Percentiles rank a stretch among this genome's conserved stretches.
These are phyloP conservation scores for Drosophila stalkeri DNA, from an alignment of 2,888 invertebrate species.

Conservation along the genomic window DNA sequence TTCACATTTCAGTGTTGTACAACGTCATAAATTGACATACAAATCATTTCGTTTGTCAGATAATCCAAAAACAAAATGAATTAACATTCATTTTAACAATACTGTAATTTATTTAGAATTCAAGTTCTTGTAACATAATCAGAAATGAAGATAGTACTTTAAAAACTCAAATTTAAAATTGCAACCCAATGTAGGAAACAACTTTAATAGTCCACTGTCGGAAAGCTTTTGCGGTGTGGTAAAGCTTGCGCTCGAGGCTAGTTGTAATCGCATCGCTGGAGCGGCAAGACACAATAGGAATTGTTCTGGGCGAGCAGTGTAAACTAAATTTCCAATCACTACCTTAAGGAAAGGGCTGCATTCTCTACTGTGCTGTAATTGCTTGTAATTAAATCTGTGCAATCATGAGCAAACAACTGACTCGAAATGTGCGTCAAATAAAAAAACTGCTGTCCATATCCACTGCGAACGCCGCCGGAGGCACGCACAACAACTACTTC, in stretches of 20 bases:
- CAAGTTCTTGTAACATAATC: background rate
- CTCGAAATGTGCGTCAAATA: conserved; percentile 43
- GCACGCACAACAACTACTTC: conserved; percentile 86
- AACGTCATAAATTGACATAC: background rate
- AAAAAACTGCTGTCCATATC: conserved; percentile 50
- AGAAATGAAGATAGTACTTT: background rate
- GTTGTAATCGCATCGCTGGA: conserved; percentile 50
- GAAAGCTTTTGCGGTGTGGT: conserved; percentile 39
- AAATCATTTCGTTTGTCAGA: background rate
- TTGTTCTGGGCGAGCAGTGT: background rate
- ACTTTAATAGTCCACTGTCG: background rate
- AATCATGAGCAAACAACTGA: conserved; percentile 68
- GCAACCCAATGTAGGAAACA: background rate
- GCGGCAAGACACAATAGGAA: conserved; percentile 29
- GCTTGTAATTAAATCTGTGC: background rate
- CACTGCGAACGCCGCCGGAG: conserved; percentile 47
- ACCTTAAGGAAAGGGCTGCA: background rate
- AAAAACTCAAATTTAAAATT: background rate
- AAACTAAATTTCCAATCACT: background rate
- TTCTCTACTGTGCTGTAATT: background rate
- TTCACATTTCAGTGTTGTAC: conserved; percentile 10
- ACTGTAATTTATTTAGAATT: background rate
- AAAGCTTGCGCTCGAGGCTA: conserved; percentile 36
- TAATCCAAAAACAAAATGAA: background rate
- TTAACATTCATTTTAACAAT: no score